Conservation (phyloP, 2,797 vertebrate species). For the Melanotaenia trifasciata region DNA sequence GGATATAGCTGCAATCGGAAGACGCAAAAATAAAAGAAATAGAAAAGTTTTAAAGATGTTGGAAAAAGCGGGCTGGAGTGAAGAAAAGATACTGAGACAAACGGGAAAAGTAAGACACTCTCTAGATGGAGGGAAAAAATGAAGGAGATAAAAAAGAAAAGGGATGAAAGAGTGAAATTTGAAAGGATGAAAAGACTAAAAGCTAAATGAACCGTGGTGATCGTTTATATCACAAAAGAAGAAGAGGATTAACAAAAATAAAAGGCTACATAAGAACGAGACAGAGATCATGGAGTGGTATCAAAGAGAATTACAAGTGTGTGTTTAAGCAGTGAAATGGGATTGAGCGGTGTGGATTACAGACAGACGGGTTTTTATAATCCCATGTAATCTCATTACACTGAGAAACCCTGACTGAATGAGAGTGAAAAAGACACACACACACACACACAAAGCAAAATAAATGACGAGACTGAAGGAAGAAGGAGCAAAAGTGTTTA, state of each 20-base stretch:
- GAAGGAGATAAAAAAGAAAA: too few relatives aligned
- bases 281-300: slow-evolving; percentile 22
- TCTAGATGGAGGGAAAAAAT: neutral
- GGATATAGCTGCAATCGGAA: neutral
- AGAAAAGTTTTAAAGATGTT: neutral
- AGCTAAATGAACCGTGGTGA: slow-evolving; percentile 23
- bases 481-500: neutral
- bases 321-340: slow-evolving; percentile 62
- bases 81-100: neutral
- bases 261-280: slow-evolving; percentile 34
- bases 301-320: slow-evolving; percentile 48
- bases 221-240: slow-evolving; percentile 42
- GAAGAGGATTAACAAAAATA: slow-evolving; percentile 35
- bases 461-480: neutral
- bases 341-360: slow-evolving; percentile 78
- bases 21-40: too few relatives aligned
- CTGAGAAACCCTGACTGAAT: slow-evolving; percentile 55
- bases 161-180: neutral
- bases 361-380: slow-evolving; percentile 64
- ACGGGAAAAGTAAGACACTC: neutral
- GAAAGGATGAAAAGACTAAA: neutral
- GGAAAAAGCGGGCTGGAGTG: neutral
- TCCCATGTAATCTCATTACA: slow-evolving; percentile 79
- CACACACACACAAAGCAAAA: neutral
- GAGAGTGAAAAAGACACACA: slow-evolving; percentile 11